Conservation (phyloP, 1,140 invertebrate species). For the Philotrypesis tridentata region DNA sequence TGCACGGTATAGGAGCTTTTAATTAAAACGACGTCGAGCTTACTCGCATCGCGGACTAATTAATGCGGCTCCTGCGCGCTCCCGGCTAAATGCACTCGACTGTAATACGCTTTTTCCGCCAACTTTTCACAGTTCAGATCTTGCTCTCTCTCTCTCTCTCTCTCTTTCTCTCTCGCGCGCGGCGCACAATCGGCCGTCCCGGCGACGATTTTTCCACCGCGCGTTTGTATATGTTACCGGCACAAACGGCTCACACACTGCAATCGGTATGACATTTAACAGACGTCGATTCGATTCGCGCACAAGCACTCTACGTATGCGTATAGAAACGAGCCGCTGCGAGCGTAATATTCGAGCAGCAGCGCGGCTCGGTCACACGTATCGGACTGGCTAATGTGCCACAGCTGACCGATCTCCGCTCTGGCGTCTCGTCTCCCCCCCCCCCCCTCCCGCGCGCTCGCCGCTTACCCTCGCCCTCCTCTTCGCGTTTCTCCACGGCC, state of each 20-base stretch:
- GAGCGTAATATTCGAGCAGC: too few species aligned
- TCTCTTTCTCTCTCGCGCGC: too few species aligned
- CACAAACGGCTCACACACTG: not conserved
- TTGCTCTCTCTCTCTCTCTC: too few species aligned
- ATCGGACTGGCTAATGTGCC: slow-evolving; percentile 41
- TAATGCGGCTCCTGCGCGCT: too few species aligned
- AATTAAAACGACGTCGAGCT: not conserved
- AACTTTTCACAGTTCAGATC: not conserved
- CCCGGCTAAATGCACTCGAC: too few species aligned
- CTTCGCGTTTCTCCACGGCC: not conserved
- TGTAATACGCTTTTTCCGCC: not conserved
- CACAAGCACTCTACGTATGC: too few species aligned
- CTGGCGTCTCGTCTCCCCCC: not conserved
- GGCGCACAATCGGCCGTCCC: too few species aligned
- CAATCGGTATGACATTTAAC: not conserved
- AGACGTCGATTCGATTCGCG: too few species aligned
- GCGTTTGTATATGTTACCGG: too few species aligned
- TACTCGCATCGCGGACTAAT: too few species aligned
- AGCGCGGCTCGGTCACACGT: slow-evolving; percentile 17
- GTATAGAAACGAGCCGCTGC: too few species aligned
- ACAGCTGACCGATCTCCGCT: slow-evolving; percentile 47
- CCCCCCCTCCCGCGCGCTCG: slow-evolving; percentile 7
- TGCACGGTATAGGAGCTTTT: not conserved
- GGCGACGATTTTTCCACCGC: too few species aligned
- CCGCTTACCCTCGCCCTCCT: not conserved